Evolutionary conservation across 2,888 invertebrate genomes (phyloP).

Genomic region (Tupiocoris notatus): DNA sequence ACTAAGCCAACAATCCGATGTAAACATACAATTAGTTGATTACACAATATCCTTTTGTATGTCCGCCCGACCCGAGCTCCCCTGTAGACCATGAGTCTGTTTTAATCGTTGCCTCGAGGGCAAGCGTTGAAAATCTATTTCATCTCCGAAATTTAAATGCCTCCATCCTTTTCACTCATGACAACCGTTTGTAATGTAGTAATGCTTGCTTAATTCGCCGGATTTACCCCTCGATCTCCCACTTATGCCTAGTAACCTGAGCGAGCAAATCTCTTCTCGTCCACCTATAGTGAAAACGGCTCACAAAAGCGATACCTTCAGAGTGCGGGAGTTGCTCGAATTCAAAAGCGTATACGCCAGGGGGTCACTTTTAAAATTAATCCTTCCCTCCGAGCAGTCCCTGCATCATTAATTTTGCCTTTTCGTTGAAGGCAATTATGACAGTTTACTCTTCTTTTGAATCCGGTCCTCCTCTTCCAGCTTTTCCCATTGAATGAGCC

Average conservation of each 20-base stretch:
- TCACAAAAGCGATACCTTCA: too few species aligned
- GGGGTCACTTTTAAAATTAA: slow-evolving; percentile 41
- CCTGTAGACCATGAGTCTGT: slow-evolving; percentile 14
- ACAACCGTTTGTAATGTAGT: slow-evolving; percentile 24
- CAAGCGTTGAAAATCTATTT: not conserved
- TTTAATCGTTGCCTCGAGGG: not conserved
- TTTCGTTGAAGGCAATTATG: slow-evolving; percentile 40
- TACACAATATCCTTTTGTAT: slow-evolving; percentile 43
- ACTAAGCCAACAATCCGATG: slow-evolving; percentile 36
- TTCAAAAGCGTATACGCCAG: not conserved
- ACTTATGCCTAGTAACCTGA: not conserved
- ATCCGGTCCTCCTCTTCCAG: not conserved
- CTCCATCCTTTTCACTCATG: slow-evolving; percentile 26
- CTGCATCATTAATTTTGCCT: slow-evolving; percentile 41
- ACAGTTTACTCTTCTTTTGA: slow-evolving; percentile 33
- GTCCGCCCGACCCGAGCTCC: not conserved
- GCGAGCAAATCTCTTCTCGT: not conserved
- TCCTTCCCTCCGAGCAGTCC: slow-evolving; percentile 35
- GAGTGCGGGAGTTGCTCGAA: not conserved
- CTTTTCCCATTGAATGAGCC: not conserved
- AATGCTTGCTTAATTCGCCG: slow-evolving; percentile 33
- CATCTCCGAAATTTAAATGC: slow-evolving; percentile 30
- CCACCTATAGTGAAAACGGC: not conserved
- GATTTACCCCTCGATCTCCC: not conserved
- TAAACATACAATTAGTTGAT: slow-evolving; percentile 48